Conservation (phyloP, 23 tunicate genomes). For the Trididemnum clinides region DNA sequence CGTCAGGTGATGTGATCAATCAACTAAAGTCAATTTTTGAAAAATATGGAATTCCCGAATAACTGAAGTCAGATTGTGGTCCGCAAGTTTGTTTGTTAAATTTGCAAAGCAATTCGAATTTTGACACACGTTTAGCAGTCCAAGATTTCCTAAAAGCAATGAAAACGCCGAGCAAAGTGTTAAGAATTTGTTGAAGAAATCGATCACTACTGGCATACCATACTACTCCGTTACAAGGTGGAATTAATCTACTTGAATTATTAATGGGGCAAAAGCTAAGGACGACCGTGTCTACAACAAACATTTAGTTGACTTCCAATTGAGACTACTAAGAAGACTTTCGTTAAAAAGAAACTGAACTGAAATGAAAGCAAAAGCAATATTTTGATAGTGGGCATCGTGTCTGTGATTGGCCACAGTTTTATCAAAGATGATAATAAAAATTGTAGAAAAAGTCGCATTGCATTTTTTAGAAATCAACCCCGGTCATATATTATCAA, state of each 20-base stretch:
- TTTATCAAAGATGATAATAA: not conserved
- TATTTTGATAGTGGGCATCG: not conserved
- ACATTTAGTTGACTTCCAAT: not conserved
- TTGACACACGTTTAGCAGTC: constrained; percentile 12
- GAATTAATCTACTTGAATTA: constrained; percentile 7
- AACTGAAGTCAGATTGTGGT: constrained; percentile 20
- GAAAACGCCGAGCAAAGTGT: constrained; percentile 36
- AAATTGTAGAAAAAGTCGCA: not conserved
- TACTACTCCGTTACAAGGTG: not conserved
- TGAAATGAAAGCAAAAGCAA: not conserved
- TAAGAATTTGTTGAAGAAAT: constrained; percentile 38
- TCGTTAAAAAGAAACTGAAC: not conserved
- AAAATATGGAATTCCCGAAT: not conserved
- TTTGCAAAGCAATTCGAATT: not conserved
- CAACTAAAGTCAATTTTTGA: constrained; percentile 30
- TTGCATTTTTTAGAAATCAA: not conserved
- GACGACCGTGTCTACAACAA: not conserved
- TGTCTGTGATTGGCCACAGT: not conserved
- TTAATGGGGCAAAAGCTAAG: constrained; percentile 8
- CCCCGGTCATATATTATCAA: constrained; percentile 10
- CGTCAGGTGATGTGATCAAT: constrained; percentile 11
- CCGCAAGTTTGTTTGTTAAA: not conserved
- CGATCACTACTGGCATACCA: constrained; percentile 29
- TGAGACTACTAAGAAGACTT: not conserved
- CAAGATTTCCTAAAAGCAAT: constrained; percentile 35